Evolutionary conservation across 2,113 vertebrate species (phyloP).

Genomic region (Percopsis transmontana): DNA sequence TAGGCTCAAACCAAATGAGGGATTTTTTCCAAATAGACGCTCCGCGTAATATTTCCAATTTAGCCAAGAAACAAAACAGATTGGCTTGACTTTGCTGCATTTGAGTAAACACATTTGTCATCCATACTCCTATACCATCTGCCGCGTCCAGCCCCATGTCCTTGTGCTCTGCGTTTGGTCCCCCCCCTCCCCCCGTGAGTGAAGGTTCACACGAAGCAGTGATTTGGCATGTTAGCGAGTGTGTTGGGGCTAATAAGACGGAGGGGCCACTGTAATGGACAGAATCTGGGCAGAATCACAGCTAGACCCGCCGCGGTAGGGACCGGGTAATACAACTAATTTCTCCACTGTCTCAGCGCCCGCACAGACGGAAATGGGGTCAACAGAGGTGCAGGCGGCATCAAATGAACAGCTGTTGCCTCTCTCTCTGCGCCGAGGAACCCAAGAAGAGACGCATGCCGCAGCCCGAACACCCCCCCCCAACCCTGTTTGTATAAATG

Average conservation of each 20-base stretch:
- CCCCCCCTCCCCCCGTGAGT: conserved; percentile 66
- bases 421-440: conserved; percentile 75
- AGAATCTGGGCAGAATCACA: conserved; percentile 99
- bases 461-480: conserved; percentile 24
- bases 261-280: conserved; percentile 96
- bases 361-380: conserved; percentile 91
- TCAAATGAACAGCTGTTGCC: conserved; percentile 92
- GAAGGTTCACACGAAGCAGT: conserved; percentile 90
- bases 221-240: conserved; percentile 99
- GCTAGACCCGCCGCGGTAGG: conserved; percentile 86
- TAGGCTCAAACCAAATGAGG: background rate
- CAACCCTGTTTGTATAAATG: conserved; percentile 65
- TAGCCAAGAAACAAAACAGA: conserved; percentile 31
- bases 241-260: conserved; percentile 97
- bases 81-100: conserved; percentile 33
- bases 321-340: conserved; percentile 96
- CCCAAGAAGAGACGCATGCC: conserved; percentile 65
- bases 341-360: conserved; percentile 89
- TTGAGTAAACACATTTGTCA: conserved; percentile 37
- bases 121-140: conserved; percentile 15
- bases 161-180: conserved; percentile 34
- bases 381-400: conserved; percentile 89
- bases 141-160: conserved; percentile 22
- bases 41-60: conserved; percentile 12
- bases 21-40: conserved; percentile 1